A percentile compares a stretch with the other conserved stretches of the same genome.
phyloP scores from a whole-genome alignment of 2,113 vertebrate species.

The Patagioenas fasciata region DNA sequence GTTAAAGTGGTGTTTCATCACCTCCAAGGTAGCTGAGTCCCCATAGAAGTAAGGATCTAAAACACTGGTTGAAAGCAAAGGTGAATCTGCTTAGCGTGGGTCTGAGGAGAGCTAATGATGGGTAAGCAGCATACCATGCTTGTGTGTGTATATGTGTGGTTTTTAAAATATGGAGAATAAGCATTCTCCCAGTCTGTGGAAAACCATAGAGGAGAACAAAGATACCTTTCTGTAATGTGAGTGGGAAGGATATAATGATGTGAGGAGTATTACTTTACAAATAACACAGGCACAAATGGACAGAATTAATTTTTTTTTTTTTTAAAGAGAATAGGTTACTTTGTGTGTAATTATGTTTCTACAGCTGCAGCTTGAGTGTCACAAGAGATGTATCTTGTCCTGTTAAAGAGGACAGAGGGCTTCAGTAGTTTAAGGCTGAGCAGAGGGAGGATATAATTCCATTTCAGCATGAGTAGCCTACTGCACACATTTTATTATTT shows the following conservation, averaged over 20 bases:
- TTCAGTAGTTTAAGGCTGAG: background rate
- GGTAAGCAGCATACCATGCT: background rate
- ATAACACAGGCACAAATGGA: background rate
- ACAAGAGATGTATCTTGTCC: background rate
- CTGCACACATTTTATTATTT: background rate
- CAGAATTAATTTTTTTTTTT: background rate
- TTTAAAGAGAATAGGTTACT: background rate
- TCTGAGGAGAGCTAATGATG: background rate
- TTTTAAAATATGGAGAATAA: background rate
- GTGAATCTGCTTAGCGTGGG: rapidly evolving
- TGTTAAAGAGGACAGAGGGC: background rate
- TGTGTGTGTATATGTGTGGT: background rate
- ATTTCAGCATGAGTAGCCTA: background rate
- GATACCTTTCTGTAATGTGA: background rate
- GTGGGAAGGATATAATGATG: background rate
- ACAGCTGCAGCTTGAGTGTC: constrained; percentile 1
- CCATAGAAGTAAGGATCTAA: background rate
- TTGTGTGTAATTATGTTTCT: background rate
- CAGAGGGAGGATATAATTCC: background rate
- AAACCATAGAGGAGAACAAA: background rate
- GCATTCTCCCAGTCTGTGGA: background rate
- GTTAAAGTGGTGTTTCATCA: background rate
- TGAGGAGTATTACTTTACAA: background rate
- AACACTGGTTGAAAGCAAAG: background rate
- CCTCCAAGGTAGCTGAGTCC: background rate